A percentile compares a stretch with the other conserved stretches of the same genome.
phyloP scores from a whole-genome alignment of 64 coral and sea anemone genomes.

The Catalaphyllia jardinei region DNA sequence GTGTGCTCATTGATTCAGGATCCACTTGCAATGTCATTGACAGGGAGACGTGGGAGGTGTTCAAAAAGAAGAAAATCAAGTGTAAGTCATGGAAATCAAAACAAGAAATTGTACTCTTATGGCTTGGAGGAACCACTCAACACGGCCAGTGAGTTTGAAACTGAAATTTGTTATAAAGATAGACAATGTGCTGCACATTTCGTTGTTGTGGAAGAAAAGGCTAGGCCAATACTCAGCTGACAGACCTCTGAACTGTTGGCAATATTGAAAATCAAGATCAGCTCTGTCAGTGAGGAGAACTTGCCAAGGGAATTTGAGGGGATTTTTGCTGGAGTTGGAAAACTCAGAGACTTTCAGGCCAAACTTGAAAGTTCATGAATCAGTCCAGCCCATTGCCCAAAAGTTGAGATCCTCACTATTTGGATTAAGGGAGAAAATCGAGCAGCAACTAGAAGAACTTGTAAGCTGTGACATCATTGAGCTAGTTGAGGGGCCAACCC shows the following conservation, averaged over 20 bases:
- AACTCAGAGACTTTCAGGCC: background rate
- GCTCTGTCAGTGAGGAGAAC: slow-evolving; percentile 6
- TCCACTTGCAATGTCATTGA: slow-evolving; percentile 26
- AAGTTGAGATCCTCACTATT: background rate
- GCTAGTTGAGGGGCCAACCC: slow-evolving; percentile 22
- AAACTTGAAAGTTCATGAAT: background rate
- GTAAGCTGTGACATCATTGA: slow-evolving; percentile 39
- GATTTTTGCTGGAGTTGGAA: background rate
- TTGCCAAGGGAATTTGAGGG: background rate
- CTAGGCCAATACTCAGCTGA: slow-evolving; percentile 7
- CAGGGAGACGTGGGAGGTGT: background rate
- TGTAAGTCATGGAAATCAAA: too few species aligned
- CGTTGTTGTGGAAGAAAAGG: slow-evolving; percentile 25
- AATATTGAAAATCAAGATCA: slow-evolving; percentile 8
- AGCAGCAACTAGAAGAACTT: slow-evolving; percentile 14
- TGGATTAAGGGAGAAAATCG: background rate
- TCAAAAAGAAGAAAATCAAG: slow-evolving; percentile 4
- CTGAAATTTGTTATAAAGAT: too few species aligned
- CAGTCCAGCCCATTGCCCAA: background rate
- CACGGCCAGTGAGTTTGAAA: too few species aligned
- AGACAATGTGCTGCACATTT: too few species aligned
- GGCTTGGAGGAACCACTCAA: too few species aligned
- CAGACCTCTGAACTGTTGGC: slow-evolving; percentile 24
- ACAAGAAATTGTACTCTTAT: too few species aligned
- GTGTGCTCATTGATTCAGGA: slow-evolving; percentile 69